Conservation (phyloP, 2,888 invertebrate genomes). For the Brachypterus glaber region DNA sequence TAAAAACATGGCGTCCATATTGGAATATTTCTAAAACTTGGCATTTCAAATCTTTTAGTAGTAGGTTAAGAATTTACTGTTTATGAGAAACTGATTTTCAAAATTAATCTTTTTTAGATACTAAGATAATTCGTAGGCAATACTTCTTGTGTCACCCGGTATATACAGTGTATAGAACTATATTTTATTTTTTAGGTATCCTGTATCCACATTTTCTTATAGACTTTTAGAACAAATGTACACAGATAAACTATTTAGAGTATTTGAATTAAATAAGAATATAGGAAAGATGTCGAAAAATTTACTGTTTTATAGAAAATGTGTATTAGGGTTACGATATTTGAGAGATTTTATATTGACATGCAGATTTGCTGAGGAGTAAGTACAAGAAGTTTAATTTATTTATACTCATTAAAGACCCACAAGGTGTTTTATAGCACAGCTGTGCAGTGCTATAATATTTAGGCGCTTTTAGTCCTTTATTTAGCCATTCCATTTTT, state of each 20-base stretch:
- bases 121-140: too few species aligned
- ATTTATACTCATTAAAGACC: too few species aligned
- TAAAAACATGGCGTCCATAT: too few species aligned
- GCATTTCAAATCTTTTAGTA: too few species aligned
- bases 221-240: constrained; percentile 67
- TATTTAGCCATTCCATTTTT: too few species aligned
- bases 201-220: constrained; percentile 74
- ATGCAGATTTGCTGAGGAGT: constrained; percentile 59
- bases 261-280: constrained; percentile 59
- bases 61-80: too few species aligned
- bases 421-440: too few species aligned
- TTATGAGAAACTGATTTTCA: neutral
- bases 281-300: constrained; percentile 55
- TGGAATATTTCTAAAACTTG: too few species aligned
- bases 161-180: neutral
- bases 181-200: constrained; percentile 47
- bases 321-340: constrained; percentile 57
- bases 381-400: constrained; percentile 28
- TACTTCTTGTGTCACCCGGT: too few species aligned
- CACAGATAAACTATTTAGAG: constrained; percentile 66
- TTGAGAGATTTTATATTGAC: constrained; percentile 61
- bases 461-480: too few species aligned
- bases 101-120: neutral
- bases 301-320: constrained; percentile 50
- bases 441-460: too few species aligned